These are phyloP conservation scores for Benitochromis conjunctus DNA, from an alignment of 2,113 vertebrate species.

Conservation along the genomic window DNA sequence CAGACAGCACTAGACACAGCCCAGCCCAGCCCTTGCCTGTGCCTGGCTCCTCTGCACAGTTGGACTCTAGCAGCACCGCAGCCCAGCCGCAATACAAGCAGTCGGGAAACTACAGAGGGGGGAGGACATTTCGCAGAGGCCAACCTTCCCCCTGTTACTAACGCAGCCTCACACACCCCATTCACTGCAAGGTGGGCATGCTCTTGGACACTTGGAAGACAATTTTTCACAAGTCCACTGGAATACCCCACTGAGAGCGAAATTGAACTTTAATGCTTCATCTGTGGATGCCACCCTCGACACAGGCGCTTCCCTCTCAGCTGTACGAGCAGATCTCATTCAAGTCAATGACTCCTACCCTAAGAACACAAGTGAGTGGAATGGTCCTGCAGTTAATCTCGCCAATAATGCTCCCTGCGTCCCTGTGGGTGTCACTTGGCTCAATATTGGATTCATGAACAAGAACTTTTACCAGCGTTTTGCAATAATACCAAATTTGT, in stretches of 20 bases:
- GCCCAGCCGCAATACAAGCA: not conserved
- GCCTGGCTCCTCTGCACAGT: too few species aligned
- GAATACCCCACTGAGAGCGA: not conserved
- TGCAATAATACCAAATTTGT: not conserved
- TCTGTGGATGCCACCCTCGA: too few species aligned
- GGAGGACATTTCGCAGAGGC: not conserved
- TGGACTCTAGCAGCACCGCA: not conserved
- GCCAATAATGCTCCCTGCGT: not conserved
- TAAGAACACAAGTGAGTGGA: too few species aligned
- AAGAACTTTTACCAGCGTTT: not conserved
- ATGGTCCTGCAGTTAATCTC: not conserved
- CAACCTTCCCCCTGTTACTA: not conserved
- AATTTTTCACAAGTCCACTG: not conserved
- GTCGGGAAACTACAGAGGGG: too few species aligned
- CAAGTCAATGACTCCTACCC: too few species aligned
- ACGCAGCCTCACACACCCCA: fast-evolving
- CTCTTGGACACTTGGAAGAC: not conserved
- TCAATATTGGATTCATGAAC: not conserved
- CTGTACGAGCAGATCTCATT: too few species aligned
- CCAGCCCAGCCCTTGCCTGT: too few species aligned
- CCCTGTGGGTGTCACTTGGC: not conserved
- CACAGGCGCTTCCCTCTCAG: too few species aligned
- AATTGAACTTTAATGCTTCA: too few species aligned
- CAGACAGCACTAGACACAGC: fast-evolving
- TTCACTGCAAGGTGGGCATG: not conserved